Percentiles rank a stretch among this genome's conserved stretches.
These are phyloP conservation scores for Apis cerana DNA, from an alignment of 1,140 invertebrate species.

Conservation along the genomic window DNA sequence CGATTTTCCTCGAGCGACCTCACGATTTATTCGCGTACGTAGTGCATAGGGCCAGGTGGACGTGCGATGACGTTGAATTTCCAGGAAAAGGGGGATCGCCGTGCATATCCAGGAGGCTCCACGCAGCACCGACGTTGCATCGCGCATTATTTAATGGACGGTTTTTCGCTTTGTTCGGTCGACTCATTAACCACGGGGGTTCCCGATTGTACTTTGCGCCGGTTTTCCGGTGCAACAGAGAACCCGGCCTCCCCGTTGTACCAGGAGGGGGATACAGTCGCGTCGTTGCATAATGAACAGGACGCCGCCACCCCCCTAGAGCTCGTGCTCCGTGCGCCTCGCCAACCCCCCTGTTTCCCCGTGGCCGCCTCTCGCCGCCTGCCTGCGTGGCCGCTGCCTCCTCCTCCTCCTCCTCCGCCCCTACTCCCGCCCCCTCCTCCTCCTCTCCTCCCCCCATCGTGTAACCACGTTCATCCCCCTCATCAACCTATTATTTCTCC, in stretches of 20 bases:
- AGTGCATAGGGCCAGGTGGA: slow-evolving; percentile 34
- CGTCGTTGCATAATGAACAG: slow-evolving; percentile 78
- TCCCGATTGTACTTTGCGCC: slow-evolving; percentile 76
- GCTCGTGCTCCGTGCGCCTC: slow-evolving; percentile 42
- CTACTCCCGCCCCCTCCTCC: too few species aligned
- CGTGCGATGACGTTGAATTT: slow-evolving; percentile 45
- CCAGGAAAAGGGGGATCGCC: slow-evolving; percentile 53
- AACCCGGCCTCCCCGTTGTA: slow-evolving; percentile 62
- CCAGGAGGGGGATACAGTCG: slow-evolving; percentile 59
- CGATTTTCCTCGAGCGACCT: neutral
- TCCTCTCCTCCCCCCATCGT: slow-evolving; percentile 1
- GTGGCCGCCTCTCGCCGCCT: slow-evolving; percentile 48
- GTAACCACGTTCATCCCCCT: slow-evolving; percentile 59
- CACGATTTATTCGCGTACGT: neutral
- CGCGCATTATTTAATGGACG: slow-evolving; percentile 78
- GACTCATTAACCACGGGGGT: slow-evolving; percentile 76
- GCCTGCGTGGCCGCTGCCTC: slow-evolving; percentile 23
- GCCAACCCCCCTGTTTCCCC: slow-evolving; percentile 51
- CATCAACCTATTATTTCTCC: slow-evolving; percentile 76
- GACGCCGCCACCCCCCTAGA: slow-evolving; percentile 65
- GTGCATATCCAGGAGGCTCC: slow-evolving; percentile 36
- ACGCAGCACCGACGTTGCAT: slow-evolving; percentile 68
- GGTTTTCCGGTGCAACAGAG: slow-evolving; percentile 67
- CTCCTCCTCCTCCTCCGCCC: slow-evolving; percentile 1
- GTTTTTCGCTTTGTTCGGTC: slow-evolving; percentile 77